Percentiles rank a stretch among this genome's conserved stretches.
These are phyloP conservation scores for Neogale vison DNA, from an alignment of 2,113 vertebrate species.

Conservation along the genomic window DNA sequence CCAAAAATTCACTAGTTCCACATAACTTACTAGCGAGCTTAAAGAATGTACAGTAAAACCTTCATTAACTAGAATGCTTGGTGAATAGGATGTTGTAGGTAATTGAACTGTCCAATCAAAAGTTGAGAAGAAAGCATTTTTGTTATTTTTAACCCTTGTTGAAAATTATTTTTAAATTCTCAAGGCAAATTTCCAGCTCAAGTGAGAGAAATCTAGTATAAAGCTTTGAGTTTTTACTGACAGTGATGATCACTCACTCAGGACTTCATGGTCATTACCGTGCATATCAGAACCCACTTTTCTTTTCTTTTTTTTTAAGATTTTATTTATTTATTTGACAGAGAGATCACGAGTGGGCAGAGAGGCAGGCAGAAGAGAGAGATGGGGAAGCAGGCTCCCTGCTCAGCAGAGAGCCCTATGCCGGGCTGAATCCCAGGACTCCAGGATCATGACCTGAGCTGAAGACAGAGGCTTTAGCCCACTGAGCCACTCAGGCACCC, in stretches of 20 bases:
- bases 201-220: not conserved
- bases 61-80: constrained; percentile 28
- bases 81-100: constrained; percentile 16
- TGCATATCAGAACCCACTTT: not conserved
- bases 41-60: constrained; percentile 23
- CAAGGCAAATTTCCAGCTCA: constrained; percentile 23
- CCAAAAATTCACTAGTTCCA: constrained; percentile 49
- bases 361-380: too few species aligned
- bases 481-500: too few species aligned
- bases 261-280: not conserved
- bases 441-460: too few species aligned
- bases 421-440: too few species aligned
- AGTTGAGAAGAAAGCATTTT: constrained; percentile 20
- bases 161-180: constrained; percentile 27
- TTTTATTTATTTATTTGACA: too few species aligned
- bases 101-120: constrained; percentile 35
- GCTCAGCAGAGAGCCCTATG: too few species aligned
- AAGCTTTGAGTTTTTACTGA: not conserved
- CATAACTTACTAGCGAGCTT: constrained; percentile 45
- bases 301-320: too few species aligned
- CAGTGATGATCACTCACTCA: not conserved
- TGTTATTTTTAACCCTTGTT: not conserved
- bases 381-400: too few species aligned
- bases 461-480: too few species aligned
- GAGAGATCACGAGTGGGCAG: too few species aligned